Evolutionary conservation across 2,797 vertebrate genomes (phyloP).

Genomic region (Austrolebias charrua): DNA sequence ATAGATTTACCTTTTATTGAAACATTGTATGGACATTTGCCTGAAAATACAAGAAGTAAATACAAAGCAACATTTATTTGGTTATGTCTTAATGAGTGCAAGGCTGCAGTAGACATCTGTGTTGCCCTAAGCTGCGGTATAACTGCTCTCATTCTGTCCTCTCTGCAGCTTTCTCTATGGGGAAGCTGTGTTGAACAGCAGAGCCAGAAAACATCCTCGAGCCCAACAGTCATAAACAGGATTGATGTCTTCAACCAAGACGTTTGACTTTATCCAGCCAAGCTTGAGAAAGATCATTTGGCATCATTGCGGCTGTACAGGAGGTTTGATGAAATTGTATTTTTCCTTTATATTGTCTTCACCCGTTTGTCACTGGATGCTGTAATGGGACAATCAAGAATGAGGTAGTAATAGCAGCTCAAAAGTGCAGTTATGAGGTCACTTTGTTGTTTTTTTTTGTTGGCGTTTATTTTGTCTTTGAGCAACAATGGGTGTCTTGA

Average conservation of each 20-base stretch:
- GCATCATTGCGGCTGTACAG: conserved; percentile 77
- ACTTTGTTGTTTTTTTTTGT: conserved; percentile 7
- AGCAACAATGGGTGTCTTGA: not conserved
- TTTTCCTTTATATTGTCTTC: conserved; percentile 56
- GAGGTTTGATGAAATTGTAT: conserved; percentile 71
- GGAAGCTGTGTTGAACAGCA: conserved; percentile 70
- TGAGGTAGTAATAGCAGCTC: conserved; percentile 11
- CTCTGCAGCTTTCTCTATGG: conserved; percentile 60
- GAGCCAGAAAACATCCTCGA: conserved; percentile 76
- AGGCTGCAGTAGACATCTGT: conserved; percentile 64
- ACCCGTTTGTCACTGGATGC: conserved; percentile 45
- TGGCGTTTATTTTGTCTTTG: not conserved
- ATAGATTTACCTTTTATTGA: conserved; percentile 15
- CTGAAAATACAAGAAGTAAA: not conserved
- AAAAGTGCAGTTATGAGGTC: not conserved
- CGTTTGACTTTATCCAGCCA: conserved; percentile 79
- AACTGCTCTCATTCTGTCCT: conserved; percentile 58
- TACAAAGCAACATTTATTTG: conserved; percentile 29
- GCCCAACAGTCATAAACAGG: conserved; percentile 78
- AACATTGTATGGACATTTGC: conserved; percentile 1
- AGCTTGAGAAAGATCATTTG: conserved; percentile 79
- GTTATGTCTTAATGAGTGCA: conserved; percentile 64
- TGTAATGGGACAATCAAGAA: conserved; percentile 35
- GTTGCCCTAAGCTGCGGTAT: conserved; percentile 57
- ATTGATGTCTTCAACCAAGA: conserved; percentile 81